Evolutionary conservation across 2,113 vertebrate genomes (phyloP).

Genomic region (Capreolus pygargus): DNA sequence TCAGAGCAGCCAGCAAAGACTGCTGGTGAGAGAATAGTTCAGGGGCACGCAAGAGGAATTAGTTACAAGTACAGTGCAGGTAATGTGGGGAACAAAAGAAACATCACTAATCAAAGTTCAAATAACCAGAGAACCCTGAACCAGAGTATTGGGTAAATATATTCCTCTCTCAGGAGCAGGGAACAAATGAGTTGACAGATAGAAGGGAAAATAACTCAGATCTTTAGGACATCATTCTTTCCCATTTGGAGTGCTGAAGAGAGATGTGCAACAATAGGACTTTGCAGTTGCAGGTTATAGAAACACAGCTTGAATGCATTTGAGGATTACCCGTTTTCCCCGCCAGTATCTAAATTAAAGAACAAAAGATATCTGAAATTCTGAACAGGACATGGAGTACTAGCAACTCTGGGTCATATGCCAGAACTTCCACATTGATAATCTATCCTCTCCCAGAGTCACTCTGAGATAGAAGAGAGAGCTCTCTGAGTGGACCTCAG

Average conservation of each 20-base stretch:
- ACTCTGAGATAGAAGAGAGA: neutral
- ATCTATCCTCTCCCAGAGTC: neutral
- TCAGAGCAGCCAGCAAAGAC: neutral
- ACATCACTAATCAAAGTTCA: neutral
- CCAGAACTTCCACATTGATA: neutral
- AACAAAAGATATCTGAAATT: neutral
- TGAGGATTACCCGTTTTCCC: neutral
- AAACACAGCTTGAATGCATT: neutral
- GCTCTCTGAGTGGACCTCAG: neutral
- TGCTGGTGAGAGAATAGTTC: neutral
- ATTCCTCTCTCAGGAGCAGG: neutral
- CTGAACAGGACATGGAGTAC: too few species aligned
- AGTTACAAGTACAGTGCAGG: neutral
- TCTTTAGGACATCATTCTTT: neutral
- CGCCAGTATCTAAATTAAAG: neutral
- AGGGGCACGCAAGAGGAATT: neutral
- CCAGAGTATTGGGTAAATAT: neutral
- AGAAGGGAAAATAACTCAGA: neutral
- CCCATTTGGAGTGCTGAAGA: neutral
- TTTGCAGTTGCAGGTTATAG: neutral
- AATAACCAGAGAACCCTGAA: neutral
- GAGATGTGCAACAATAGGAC: accelerated
- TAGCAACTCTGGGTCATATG: too few species aligned
- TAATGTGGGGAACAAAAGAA: accelerated
- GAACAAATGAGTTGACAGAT: too few species aligned